Percentiles rank a stretch among this genome's conserved stretches.
Evolutionary conservation across 2,888 invertebrate genomes (phyloP).

Genomic region (Ophion costatus): DNA sequence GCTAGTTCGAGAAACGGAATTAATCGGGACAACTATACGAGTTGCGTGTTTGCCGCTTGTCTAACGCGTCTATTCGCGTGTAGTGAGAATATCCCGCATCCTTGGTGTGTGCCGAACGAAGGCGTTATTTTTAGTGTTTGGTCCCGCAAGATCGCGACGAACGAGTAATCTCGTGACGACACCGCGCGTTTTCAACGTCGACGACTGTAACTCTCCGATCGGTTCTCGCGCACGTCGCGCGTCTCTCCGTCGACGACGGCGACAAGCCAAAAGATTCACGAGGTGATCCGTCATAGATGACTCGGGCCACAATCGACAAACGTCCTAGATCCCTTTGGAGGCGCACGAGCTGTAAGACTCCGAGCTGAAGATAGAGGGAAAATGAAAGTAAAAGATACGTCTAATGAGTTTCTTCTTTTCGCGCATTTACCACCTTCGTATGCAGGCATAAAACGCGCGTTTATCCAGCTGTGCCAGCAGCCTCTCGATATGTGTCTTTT

Average conservation of each 20-base stretch:
- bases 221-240: not conserved
- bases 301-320: not conserved
- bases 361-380: not conserved
- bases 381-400: not conserved
- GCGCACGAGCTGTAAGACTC: not conserved
- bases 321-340: not conserved
- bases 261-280: not conserved
- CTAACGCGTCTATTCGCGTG: not conserved
- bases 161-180: slow-evolving; percentile 72
- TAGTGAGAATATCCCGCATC: slow-evolving; percentile 59
- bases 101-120: slow-evolving; percentile 75
- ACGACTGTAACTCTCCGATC: slow-evolving; percentile 3
- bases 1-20: not conserved
- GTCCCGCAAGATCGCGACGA: slow-evolving; percentile 64
- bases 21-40: not conserved
- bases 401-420: not conserved
- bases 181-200: slow-evolving; percentile 42
- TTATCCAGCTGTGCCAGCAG: not conserved
- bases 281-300: not conserved
- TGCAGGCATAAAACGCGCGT: not conserved
- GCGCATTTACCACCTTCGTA: not conserved
- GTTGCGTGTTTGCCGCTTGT: not conserved
- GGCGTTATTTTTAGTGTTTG: slow-evolving; percentile 78
- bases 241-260: not conserved
- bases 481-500: not conserved